phyloP scores from a whole-genome alignment of 2,888 invertebrate genomes.

The Mactromeris polynyma region DNA sequence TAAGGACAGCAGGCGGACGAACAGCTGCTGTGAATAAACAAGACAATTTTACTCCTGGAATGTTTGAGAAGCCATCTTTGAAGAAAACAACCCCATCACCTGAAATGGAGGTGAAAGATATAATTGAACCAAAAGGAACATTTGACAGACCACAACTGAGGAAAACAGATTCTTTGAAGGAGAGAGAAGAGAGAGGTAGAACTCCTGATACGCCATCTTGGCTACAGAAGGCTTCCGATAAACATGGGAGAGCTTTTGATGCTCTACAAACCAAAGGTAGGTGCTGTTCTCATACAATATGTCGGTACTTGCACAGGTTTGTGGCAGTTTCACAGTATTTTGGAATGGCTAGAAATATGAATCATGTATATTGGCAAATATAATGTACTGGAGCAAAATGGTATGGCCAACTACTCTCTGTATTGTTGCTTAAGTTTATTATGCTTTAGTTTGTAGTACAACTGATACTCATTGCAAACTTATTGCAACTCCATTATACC shows the following conservation, averaged over 20 bases:
- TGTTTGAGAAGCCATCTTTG: slow-evolving; percentile 63
- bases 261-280: slow-evolving; percentile 70
- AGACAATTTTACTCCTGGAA: slow-evolving; percentile 39
- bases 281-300: not conserved
- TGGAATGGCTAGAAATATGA: too few relatives aligned
- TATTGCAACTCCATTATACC: too few relatives aligned
- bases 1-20: slow-evolving; percentile 34
- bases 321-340: too few relatives aligned
- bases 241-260: slow-evolving; percentile 68
- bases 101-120: slow-evolving; percentile 56
- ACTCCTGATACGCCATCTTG: slow-evolving; percentile 56
- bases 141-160: slow-evolving; percentile 71
- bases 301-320: too few relatives aligned
- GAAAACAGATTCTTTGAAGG: slow-evolving; percentile 51
- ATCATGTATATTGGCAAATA: too few relatives aligned
- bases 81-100: slow-evolving; percentile 62
- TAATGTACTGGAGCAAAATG: too few relatives aligned
- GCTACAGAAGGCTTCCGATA: slow-evolving; percentile 69
- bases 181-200: slow-evolving; percentile 38
- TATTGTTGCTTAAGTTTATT: too few relatives aligned
- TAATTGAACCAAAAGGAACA: slow-evolving; percentile 63
- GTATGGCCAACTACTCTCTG: too few relatives aligned
- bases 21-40: slow-evolving; percentile 23
- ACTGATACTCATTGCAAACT: too few relatives aligned
- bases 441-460: too few relatives aligned